Evolutionary conservation across 2,888 invertebrate genomes (phyloP).

Genomic region (Drosophila mercatorum): DNA sequence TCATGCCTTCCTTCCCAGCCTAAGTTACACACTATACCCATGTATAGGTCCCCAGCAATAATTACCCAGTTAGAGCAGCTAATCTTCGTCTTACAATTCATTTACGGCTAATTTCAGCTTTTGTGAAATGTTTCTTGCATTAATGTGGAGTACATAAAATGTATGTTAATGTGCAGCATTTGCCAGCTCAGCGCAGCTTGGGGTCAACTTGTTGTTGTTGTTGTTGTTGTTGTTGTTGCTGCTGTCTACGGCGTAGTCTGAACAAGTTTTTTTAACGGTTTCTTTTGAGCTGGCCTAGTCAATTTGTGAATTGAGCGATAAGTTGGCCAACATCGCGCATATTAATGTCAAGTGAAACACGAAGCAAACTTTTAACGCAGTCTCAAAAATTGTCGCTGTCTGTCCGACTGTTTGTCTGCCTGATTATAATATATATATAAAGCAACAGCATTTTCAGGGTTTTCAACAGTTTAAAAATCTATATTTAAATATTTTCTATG

Average conservation of each 20-base stretch:
- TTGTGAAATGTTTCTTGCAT: slow-evolving; percentile 48
- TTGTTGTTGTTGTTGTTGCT: slow-evolving; percentile 3
- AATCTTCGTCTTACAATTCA: neutral
- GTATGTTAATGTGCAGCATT: slow-evolving; percentile 59
- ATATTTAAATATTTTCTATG: neutral
- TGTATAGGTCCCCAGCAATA: neutral
- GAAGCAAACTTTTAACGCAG: slow-evolving; percentile 9
- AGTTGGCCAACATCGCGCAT: slow-evolving; percentile 36
- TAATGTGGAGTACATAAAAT: slow-evolving; percentile 51
- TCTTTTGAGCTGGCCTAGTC: slow-evolving; percentile 14
- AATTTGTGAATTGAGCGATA: slow-evolving; percentile 36
- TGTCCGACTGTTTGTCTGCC: neutral
- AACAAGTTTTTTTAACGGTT: slow-evolving; percentile 35
- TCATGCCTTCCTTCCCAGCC: neutral
- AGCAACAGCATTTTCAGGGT: slow-evolving; percentile 9
- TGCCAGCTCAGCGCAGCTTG: slow-evolving; percentile 45
- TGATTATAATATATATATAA: neutral
- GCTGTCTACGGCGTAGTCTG: slow-evolving; percentile 15
- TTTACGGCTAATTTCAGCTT: neutral
- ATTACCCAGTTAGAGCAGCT: neutral
- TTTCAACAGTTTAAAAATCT: neutral
- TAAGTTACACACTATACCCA: neutral
- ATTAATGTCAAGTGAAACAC: slow-evolving; percentile 53
- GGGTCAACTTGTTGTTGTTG: slow-evolving; percentile 43
- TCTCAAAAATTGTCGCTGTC: neutral